Conservation (phyloP, 2,113 vertebrate species). For the Pluvianellus socialis region DNA sequence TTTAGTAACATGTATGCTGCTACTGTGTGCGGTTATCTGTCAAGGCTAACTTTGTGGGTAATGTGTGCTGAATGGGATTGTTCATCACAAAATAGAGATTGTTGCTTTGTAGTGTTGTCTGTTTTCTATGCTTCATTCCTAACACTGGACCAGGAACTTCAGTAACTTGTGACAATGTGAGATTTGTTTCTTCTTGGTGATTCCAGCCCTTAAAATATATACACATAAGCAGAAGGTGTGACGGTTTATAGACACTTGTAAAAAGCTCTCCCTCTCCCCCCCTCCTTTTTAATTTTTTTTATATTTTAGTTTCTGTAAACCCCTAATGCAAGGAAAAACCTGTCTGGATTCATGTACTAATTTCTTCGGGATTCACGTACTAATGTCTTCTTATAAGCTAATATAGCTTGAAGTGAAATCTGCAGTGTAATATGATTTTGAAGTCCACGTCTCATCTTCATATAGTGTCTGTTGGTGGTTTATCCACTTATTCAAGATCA, state of each 20-base stretch:
- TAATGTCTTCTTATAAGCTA: background rate
- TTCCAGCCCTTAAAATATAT: background rate
- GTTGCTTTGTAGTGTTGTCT: background rate
- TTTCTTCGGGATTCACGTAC: background rate
- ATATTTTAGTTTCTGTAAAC: background rate
- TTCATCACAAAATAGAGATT: background rate
- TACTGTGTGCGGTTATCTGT: background rate
- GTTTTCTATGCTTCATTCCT: background rate
- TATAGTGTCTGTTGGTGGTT: background rate
- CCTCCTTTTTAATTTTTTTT: background rate
- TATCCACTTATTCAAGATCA: background rate
- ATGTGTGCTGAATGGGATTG: background rate
- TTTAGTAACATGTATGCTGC: background rate
- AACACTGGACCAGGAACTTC: background rate
- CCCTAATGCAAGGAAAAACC: background rate
- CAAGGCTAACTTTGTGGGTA: background rate
- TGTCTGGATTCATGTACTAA: background rate
- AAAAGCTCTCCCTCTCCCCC: background rate
- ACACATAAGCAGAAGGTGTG: background rate
- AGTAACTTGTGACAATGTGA: background rate
- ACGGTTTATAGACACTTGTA: background rate
- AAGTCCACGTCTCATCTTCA: background rate
- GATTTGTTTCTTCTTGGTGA: background rate
- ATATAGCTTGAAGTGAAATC: constrained; percentile 2
- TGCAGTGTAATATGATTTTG: constrained; percentile 27